Conservation (phyloP, 2,113 vertebrate genomes). For the Chloebia gouldiae region DNA sequence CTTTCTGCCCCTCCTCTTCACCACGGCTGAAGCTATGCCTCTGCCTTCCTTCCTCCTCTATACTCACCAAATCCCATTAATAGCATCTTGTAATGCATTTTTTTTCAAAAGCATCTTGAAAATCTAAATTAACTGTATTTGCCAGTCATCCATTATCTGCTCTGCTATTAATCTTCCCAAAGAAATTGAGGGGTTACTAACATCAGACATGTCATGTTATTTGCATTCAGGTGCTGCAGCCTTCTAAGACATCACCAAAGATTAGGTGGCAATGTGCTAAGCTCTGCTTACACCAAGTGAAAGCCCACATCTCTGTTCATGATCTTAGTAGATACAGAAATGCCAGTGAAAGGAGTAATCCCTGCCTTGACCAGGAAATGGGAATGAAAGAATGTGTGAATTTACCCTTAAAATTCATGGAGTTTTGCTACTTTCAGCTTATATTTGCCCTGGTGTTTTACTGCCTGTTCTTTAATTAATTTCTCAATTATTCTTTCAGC, state of each 20-base stretch:
- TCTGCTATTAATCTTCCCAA: neutral
- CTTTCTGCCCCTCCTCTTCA: neutral
- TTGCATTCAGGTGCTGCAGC: neutral
- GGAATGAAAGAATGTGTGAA: neutral
- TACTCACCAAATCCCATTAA: neutral
- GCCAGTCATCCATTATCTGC: neutral
- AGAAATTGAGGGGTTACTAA: neutral
- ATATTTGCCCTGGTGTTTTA: neutral
- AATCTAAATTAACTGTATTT: conserved; percentile 12
- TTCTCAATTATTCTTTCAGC: conserved; percentile 24
- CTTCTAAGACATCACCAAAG: neutral
- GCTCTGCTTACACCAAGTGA: neutral
- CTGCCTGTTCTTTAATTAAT: conserved; percentile 12
- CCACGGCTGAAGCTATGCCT: neutral
- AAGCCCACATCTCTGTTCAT: neutral
- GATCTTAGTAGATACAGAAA: neutral
- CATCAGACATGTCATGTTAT: neutral
- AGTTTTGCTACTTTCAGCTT: neutral
- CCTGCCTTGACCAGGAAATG: neutral
- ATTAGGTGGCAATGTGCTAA: neutral
- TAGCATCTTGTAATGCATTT: neutral
- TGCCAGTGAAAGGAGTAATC: neutral
- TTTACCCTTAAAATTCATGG: neutral
- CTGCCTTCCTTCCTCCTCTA: neutral
- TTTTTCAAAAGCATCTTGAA: neutral